phyloP scores from a whole-genome alignment of 2,888 invertebrate genomes.

The Amblyjoppa fuscipennis region DNA sequence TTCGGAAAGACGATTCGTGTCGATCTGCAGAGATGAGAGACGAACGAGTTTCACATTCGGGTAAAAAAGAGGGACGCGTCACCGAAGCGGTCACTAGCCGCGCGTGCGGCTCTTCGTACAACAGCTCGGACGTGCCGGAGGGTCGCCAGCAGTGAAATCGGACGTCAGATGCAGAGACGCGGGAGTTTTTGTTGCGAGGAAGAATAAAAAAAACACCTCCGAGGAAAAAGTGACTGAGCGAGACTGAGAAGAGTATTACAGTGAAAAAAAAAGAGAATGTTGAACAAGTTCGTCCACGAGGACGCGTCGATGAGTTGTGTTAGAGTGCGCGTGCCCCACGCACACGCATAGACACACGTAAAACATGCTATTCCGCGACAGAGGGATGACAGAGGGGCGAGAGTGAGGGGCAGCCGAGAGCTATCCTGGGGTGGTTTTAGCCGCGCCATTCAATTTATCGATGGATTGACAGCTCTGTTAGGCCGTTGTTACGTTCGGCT shows the following conservation, averaged over 20 bases:
- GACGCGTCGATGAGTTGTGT: conserved; percentile 73
- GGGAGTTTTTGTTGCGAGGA: conserved; percentile 78
- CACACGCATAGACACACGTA: conserved; percentile 21
- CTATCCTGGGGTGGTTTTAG: conserved; percentile 82
- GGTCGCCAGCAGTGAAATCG: conserved; percentile 72
- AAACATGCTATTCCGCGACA: conserved; percentile 15
- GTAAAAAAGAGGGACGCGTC: conserved; percentile 31
- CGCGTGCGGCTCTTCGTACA: conserved; percentile 56
- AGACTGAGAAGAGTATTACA: conserved; percentile 48
- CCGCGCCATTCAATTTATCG: conserved; percentile 84
- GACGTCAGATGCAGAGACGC: conserved; percentile 81
- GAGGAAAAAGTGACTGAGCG: conserved; percentile 59
- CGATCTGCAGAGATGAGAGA: conserved; percentile 16
- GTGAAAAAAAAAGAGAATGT: conserved; percentile 36
- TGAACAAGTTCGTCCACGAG: conserved; percentile 60
- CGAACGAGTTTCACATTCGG: conserved; percentile 43
- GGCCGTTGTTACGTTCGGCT: conserved; percentile 81
- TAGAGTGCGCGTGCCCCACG: conserved; percentile 16
- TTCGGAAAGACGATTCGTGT: conserved; percentile 17
- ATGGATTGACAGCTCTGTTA: conserved; percentile 84
- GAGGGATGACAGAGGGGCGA: conserved; percentile 31
- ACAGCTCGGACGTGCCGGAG: conserved; percentile 54
- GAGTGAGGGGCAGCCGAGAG: conserved; percentile 74
- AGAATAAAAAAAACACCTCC: conserved; percentile 60
- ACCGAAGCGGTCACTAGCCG: conserved; percentile 42